phyloP scores from a whole-genome alignment of 2,113 vertebrate species.

The Malurus alboscapulatus region DNA sequence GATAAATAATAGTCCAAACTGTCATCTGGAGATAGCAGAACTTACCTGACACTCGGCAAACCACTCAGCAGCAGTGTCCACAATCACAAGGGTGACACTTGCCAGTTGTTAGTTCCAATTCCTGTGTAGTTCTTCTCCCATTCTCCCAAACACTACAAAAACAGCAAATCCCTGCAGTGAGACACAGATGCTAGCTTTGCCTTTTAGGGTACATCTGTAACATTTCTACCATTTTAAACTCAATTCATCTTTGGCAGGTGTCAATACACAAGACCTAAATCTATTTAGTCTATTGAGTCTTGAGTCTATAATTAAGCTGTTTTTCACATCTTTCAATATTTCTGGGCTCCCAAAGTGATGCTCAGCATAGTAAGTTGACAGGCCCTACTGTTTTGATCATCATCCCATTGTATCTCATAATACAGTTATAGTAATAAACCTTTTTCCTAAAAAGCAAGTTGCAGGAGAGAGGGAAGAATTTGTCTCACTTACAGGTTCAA shows the following conservation, averaged over 20 bases:
- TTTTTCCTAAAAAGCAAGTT: background rate
- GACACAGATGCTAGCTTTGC: background rate
- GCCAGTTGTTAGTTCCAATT: background rate
- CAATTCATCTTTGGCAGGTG: slow-evolving; percentile 63
- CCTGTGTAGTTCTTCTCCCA: background rate
- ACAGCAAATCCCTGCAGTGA: background rate
- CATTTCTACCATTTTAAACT: slow-evolving; percentile 76
- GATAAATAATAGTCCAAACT: background rate
- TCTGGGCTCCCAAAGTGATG: background rate
- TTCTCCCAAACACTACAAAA: background rate
- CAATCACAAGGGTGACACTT: fast-evolving
- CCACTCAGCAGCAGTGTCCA: background rate
- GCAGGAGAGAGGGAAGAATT: background rate
- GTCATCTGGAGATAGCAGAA: background rate
- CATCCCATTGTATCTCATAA: background rate
- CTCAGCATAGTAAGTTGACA: background rate
- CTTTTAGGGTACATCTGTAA: slow-evolving; percentile 53
- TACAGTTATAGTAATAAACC: background rate
- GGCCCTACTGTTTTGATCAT: background rate
- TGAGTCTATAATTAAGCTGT: background rate
- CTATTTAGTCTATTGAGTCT: too few species aligned
- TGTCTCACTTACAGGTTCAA: background rate
- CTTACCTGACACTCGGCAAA: background rate
- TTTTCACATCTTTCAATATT: background rate
- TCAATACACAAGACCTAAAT: background rate